Percentiles rank a stretch among this genome's conserved stretches.
Evolutionary conservation across 2,888 invertebrate genomes (phyloP).

Genomic region (Dynastes grantii): DNA sequence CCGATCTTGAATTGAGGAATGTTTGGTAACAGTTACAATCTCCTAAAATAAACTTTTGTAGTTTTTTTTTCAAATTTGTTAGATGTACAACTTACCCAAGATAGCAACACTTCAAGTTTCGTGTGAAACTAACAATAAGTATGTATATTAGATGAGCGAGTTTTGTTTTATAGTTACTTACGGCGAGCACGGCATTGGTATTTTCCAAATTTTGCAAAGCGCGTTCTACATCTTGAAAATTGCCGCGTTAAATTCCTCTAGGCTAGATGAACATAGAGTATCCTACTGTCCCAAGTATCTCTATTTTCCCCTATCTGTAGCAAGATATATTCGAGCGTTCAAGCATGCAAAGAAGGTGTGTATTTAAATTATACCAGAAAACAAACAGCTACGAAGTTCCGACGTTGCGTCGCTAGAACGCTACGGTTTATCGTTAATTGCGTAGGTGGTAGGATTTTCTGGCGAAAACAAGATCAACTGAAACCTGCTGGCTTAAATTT

Average conservation of each 20-base stretch:
- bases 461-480: too few species aligned
- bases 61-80: neutral
- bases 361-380: too few species aligned
- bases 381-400: too few species aligned
- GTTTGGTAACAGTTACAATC: slow-evolving; percentile 77
- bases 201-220: slow-evolving; percentile 76
- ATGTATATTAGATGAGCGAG: too few species aligned
- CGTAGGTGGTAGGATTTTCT: too few species aligned
- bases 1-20: slow-evolving; percentile 77
- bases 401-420: too few species aligned
- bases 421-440: too few species aligned
- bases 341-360: too few species aligned
- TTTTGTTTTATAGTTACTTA: slow-evolving; percentile 65
- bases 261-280: slow-evolving; percentile 76
- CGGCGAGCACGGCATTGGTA: slow-evolving; percentile 77
- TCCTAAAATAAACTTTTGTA: slow-evolving; percentile 55
- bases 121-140: slow-evolving; percentile 77
- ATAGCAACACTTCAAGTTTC: slow-evolving; percentile 72
- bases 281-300: too few species aligned
- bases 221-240: slow-evolving; percentile 73
- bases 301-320: too few species aligned
- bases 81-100: slow-evolving; percentile 3
- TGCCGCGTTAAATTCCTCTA: slow-evolving; percentile 81
- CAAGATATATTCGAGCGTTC: too few species aligned
- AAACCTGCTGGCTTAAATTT: too few species aligned